Base-by-base conservation (phyloP, 2,888 invertebrate species). In the Nemotelus nigrinus region DNA sequence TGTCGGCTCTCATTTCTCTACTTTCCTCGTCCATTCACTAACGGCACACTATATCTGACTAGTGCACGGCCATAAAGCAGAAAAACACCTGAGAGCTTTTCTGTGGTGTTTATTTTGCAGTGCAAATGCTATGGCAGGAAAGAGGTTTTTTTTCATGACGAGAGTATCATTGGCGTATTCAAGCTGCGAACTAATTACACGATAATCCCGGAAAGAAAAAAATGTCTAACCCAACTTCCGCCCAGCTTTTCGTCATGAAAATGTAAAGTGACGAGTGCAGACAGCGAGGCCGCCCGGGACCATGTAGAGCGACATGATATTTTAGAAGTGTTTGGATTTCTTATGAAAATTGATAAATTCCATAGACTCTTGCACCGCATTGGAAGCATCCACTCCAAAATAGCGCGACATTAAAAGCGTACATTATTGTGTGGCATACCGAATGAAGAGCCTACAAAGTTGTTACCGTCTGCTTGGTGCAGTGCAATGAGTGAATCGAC, bases 131-230 rank as follows among this genome's bases (percentile, higher is more conserved):
- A 63, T 63, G 5, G 43, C 25, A 7, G 63, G 43, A 41, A 63
- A 63, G 25, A 58, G 47, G 10, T 64, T 64, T 45, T 44, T 65
- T 65, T 65, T 65, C 50, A 10, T 58, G 58, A 58, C 39, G 58
- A n/a, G 58, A 58, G n/a, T 58, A 39, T 58, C 58, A 8, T 7
- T 5, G 6, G 67, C 47, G 25, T 63, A 41, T 63, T 39, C 63
- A 6, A 43, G 41, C 3, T 41, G 63, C 5, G 8, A 63, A 63
- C 43, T 43, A 63, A 63, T 63, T 63, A 63, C 63, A 63, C 63
- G 63, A 43, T 63, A 5, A 63, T 63, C 63, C 43, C 43, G 43
- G 63, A 63, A 25, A 25, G 25, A 25, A 57, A 57, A 63, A 63
- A 63, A 43, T 63, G n/a, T 63, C 43, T 63, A 39, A 8, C 41